Conservation (phyloP, 2,113 vertebrate species). For the Erinaceus europaeus region DNA sequence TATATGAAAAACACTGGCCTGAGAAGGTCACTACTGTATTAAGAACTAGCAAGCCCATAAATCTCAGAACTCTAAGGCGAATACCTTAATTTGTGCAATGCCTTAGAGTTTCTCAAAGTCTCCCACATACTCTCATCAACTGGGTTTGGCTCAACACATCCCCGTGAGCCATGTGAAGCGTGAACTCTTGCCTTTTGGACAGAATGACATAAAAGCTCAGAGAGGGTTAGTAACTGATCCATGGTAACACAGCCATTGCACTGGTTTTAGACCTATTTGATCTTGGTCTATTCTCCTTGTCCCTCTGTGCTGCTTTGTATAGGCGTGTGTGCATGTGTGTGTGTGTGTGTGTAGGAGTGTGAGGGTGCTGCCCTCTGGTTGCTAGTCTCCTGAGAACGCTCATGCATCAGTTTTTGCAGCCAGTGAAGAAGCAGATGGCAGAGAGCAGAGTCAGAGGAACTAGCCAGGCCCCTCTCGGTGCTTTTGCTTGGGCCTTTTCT, state of each 20-base stretch:
- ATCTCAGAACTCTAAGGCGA: background rate
- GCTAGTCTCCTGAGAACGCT: background rate
- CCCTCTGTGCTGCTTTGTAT: background rate
- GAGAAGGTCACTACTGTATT: conserved; percentile 33
- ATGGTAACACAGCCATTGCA: background rate
- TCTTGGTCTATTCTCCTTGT: background rate
- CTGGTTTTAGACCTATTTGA: background rate
- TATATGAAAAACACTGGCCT: conserved; percentile 18
- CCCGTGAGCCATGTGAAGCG: background rate
- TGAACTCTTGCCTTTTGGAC: background rate
- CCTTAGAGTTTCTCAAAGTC: conserved; percentile 12
- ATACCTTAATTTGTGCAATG: background rate
- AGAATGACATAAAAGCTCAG: background rate
- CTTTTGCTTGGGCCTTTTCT: background rate
- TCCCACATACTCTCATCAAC: background rate
- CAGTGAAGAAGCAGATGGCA: background rate
- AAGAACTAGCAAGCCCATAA: conserved; percentile 32
- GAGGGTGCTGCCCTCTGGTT: no score
- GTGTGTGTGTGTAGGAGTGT: no score
- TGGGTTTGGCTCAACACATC: conserved; percentile 6
- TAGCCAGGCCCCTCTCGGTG: no score
- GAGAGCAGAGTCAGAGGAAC: background rate
- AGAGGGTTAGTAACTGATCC: background rate
- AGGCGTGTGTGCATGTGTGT: no score
- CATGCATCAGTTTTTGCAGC: background rate